Conservation (phyloP, 2,888 invertebrate genomes). For the Ypsolopha sequella region DNA sequence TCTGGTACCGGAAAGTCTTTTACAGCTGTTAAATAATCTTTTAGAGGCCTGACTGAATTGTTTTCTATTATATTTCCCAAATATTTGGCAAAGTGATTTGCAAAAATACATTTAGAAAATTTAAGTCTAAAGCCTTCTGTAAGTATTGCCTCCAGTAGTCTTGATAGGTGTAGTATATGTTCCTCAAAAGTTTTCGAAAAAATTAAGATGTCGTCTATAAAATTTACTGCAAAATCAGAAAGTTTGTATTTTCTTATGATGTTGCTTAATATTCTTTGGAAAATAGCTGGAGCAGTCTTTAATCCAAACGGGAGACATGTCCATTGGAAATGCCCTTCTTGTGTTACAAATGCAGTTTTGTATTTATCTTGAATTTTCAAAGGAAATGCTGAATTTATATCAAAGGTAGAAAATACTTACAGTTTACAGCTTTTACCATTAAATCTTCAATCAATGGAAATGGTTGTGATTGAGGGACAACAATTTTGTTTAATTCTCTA, state of each 20-base stretch:
- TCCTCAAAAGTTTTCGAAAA: slow-evolving; percentile 16
- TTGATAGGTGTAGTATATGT: slow-evolving; percentile 14
- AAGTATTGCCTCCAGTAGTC: slow-evolving; percentile 12
- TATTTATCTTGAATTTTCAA: slow-evolving; percentile 18
- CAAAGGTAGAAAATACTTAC: slow-evolving; percentile 19
- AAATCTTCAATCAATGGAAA: slow-evolving; percentile 21
- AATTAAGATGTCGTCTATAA: no score
- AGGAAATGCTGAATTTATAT: slow-evolving; percentile 25
- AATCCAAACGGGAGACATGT: slow-evolving; percentile 30
- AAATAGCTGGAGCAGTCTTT: slow-evolving; percentile 31
- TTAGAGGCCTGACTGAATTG: background rate
- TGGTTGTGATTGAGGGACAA: slow-evolving; percentile 18
- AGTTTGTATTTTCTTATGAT: slow-evolving; percentile 17
- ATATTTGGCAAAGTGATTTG: slow-evolving; percentile 8
- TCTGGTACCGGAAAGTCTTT: slow-evolving; percentile 9
- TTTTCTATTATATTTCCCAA: slow-evolving; percentile 11
- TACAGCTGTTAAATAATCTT: no score
- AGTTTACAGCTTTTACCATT: slow-evolving; percentile 18
- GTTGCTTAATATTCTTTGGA: slow-evolving; percentile 25
- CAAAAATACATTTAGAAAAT: slow-evolving; percentile 14
- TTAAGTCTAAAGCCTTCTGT: slow-evolving; percentile 15
- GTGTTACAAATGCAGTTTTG: no score
- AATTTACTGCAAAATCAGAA: no score
- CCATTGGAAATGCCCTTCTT: slow-evolving; percentile 23
- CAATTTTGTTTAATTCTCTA: slow-evolving; percentile 19